Evolutionary conservation across 2,113 vertebrate species (phyloP), one percentile per base, ranked within the genome.

Genomic region (Lates calcarifer): DNA sequence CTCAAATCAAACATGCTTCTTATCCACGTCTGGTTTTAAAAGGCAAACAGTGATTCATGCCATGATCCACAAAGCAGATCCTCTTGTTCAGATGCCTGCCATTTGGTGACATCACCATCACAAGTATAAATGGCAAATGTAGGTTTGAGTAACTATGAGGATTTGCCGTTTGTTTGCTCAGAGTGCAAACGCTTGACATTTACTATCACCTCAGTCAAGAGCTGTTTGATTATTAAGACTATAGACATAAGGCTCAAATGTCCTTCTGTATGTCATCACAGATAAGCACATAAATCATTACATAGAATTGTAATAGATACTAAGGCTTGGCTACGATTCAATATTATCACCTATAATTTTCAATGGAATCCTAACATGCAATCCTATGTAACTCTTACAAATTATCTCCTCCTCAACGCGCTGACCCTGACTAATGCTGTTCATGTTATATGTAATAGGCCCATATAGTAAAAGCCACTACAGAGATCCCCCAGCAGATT

Each of bases 181-280:
- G 39, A 29, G 49, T 31, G 15, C 43, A 69, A 60, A 69, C 67
- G 53, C 35, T 56, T 43, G 68, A 71, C 43, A 72, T 76, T 67
- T 81, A 49, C 9, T n/a, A 43, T 70, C 74, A 61, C 20, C 47
- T 45, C 29, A 24, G 43, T 31, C 18, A 0, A 14, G 6, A 53
- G 26, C 26, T 45, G 35, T 18, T 9, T n/a, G 55, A 58, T 53
- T 26, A 55, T n/a, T 15, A 45, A 13, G 20, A n/a, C 18, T 14
- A 22, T 17, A 62, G 24, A 53, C 47, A 24, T 26, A 57, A 17
- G 49, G 2, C 9, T 28, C 15, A 22, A 47, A 64, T 68, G 7
- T 22, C 5, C 1, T 58, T 31, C 18, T 35, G n/a, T 22, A 31
- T 58, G 28, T 41, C 4, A 2, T 20, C 67, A n/a, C 37, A 35